Evolutionary conservation across 1,140 invertebrate genomes (phyloP).

Genomic region (Uloborus diversus): DNA sequence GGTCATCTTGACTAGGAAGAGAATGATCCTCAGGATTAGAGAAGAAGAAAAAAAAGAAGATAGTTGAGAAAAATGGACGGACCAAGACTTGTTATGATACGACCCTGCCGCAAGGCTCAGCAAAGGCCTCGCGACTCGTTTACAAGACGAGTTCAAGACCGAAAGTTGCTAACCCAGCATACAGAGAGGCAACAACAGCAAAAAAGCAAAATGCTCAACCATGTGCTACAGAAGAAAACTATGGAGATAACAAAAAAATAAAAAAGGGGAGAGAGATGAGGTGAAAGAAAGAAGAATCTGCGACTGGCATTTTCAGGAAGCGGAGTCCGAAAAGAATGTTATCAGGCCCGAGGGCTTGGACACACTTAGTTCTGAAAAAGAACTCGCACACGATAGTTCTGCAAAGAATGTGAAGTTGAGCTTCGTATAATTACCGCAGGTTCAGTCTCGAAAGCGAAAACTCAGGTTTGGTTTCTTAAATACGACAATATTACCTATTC

Average conservation of each 20-base stretch:
- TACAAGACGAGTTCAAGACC: constrained; percentile 28
- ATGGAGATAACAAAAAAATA: constrained; percentile 9
- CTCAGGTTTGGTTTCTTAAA: no score
- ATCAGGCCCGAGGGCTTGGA: constrained; percentile 13
- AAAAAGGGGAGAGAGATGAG: not conserved
- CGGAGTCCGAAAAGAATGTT: constrained; percentile 5
- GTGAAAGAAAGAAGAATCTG: constrained; percentile 27
- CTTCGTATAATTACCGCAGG: constrained; percentile 27
- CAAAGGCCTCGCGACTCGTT: constrained; percentile 9
- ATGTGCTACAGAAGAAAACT: not conserved
- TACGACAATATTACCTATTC: no score
- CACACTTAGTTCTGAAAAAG: no score
- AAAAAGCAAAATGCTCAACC: not conserved
- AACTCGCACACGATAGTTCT: no score
- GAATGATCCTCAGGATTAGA: no score
- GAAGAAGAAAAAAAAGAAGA: no score
- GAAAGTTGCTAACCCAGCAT: constrained; percentile 51
- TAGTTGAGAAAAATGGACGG: no score
- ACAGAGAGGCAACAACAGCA: constrained; percentile 15
- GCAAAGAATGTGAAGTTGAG: no score
- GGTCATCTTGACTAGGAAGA: constrained; percentile 45
- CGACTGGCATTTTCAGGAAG: constrained; percentile 32
- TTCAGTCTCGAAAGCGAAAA: constrained; percentile 38
- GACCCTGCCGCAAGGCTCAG: constrained; percentile 44
- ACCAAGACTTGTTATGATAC: constrained; percentile 39